Evolutionary conservation across 2,888 invertebrate genomes (phyloP), one percentile per base, ranked within the genome.

Genomic region (Heliconius sara): DNA sequence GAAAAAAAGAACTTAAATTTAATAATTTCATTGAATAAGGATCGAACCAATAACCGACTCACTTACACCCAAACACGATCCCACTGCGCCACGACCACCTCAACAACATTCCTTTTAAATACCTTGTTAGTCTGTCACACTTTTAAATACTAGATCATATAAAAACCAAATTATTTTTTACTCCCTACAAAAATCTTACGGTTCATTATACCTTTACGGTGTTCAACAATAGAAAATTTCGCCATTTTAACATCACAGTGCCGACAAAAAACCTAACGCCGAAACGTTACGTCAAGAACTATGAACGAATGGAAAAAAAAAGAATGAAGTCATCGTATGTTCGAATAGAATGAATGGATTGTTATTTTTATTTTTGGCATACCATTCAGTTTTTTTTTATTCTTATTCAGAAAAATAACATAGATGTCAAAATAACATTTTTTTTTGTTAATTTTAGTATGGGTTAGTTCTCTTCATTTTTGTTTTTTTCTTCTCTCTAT

Each of bases 201-300:
- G 74, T 13, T 74, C 74, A 74, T 43, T 74, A 63, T 25, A 43
- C 65, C 57, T 22, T 71, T 57, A 34, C 52, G 52, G 30, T 4
- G 13, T 65, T n/a, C 13, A 34, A 74, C 67, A 74, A 74, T 74
- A n/a, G 67, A 43, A 52, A 39, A 78, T 70, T 77, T 80, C 52
- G 52, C 70, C 60, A 47, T 77, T 52, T 60, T 79, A 71, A 70
- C 70, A 66, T 34, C 60, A 39, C 47, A 74, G 60, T 63, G 13
- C 10, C 5, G 12, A 65, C 43, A 74, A 74, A 74, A 74, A 74
- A 66, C 5, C 1, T 65, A 34, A 34, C 12, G 22, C 52, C 22
- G 22, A 30, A 30, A 52, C 72, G 30, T 72, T 2, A 22, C 52
- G 9, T 72, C 34, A 52, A 52, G 66, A 72, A 66, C 34, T 76